phyloP scores from a whole-genome alignment of 2,888 invertebrate species.

The Parnassius smintheus region DNA sequence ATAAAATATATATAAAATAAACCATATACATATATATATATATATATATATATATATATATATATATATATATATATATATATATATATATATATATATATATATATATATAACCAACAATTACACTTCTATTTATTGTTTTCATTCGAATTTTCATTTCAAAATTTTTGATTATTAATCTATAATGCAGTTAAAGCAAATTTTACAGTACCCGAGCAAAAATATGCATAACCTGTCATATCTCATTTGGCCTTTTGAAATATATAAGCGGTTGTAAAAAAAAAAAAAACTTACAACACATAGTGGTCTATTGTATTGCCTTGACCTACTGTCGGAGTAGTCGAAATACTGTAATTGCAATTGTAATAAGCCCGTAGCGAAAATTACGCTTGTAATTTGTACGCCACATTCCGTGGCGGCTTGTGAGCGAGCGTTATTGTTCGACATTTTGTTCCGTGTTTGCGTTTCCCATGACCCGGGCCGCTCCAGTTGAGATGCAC shows the following conservation, averaged over 20 bases:
- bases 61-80: too few species aligned
- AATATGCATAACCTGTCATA: neutral
- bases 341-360: constrained; percentile 30
- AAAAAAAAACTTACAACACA: neutral
- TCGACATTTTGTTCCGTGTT: constrained; percentile 42
- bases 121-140: too few species aligned
- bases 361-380: constrained; percentile 31
- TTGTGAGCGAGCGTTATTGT: constrained; percentile 37
- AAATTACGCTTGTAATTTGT: constrained; percentile 33
- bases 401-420: constrained; percentile 29
- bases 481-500: constrained; percentile 17
- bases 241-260: neutral
- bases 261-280: neutral
- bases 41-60: too few species aligned
- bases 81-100: too few species aligned
- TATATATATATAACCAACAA: too few species aligned
- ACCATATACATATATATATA: too few species aligned
- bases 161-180: too few species aligned
- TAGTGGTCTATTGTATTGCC: constrained; percentile 23
- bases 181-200: too few species aligned
- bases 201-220: too few species aligned
- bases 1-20: too few species aligned
- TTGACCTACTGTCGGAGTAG: constrained; percentile 29
- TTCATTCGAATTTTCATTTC: too few species aligned
- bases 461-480: constrained; percentile 53